phyloP scores from a whole-genome alignment of 2,888 invertebrate species.

The Plagiodera versicolora region DNA sequence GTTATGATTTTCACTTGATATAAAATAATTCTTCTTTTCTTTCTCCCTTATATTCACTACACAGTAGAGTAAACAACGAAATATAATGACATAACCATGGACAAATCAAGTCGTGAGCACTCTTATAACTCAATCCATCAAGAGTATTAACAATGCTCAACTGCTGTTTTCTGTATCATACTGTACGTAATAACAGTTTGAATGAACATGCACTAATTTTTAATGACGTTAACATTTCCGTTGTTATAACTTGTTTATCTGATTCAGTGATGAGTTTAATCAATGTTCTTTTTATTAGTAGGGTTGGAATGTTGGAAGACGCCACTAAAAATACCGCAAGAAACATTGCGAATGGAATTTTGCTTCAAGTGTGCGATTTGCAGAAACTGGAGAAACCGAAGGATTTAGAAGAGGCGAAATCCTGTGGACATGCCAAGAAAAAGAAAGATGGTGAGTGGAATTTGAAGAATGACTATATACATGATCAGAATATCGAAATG shows the following conservation, averaged over 20 bases:
- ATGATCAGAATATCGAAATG: neutral
- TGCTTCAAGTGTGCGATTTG: constrained; percentile 27
- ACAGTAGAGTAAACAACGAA: too few species aligned
- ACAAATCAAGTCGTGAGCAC: too few species aligned
- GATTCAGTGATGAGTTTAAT: neutral
- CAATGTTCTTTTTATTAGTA: constrained; percentile 11
- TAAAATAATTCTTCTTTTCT: too few species aligned
- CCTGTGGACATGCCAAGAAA: neutral
- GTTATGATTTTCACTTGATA: too few species aligned
- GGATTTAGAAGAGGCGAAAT: constrained; percentile 11
- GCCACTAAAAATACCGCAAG: constrained; percentile 23
- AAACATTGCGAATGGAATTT: constrained; percentile 27
- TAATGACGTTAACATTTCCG: constrained; percentile 1
- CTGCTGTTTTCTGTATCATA: too few species aligned
- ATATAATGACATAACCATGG: too few species aligned
- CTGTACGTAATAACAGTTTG: neutral
- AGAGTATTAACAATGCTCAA: too few species aligned
- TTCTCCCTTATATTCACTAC: too few species aligned
- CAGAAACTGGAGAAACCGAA: constrained; percentile 19
- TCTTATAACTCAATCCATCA: too few species aligned
- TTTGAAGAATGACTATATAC: too few species aligned
- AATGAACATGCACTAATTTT: neutral
- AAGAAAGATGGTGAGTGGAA: constrained; percentile 17
- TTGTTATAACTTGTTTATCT: neutral
- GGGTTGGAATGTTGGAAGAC: constrained; percentile 24